Percentiles rank a stretch among this genome's conserved stretches.
phyloP scores from a whole-genome alignment of 2,797 vertebrate species.

The Orestias chungarensis region DNA sequence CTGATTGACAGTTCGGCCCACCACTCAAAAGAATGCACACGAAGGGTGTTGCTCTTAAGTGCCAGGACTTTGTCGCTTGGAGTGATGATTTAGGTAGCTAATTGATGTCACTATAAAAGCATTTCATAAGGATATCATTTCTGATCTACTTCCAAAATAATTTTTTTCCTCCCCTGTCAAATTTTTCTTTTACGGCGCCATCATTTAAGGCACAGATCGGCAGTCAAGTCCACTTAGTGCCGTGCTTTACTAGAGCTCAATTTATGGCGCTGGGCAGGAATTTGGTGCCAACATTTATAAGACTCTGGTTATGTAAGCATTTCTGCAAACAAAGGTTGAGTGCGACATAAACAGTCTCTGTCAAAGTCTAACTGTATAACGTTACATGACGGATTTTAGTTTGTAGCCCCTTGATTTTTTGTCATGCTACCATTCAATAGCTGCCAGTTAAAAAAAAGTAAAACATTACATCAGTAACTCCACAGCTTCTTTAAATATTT shows the following conservation, averaged over 20 bases:
- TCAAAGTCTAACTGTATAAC: constrained; percentile 51
- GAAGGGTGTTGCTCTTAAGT: constrained; percentile 32
- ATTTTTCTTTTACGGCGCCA: constrained; percentile 35
- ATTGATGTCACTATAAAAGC: constrained; percentile 59
- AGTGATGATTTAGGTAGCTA: constrained; percentile 58
- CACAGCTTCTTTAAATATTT: neutral
- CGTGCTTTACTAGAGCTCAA: constrained; percentile 1
- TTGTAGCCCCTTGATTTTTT: constrained; percentile 47
- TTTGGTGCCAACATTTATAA: constrained; percentile 45
- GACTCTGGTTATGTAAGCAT: constrained; percentile 56
- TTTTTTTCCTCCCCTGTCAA: constrained; percentile 45
- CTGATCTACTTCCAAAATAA: constrained; percentile 15
- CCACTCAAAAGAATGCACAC: constrained; percentile 78
- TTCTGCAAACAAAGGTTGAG: constrained; percentile 35
- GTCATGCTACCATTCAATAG: constrained; percentile 40
- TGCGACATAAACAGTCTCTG: constrained; percentile 49
- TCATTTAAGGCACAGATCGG: constrained; percentile 36
- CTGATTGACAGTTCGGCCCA: constrained; percentile 84
- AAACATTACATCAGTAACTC: constrained; percentile 11
- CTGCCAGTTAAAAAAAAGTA: neutral
- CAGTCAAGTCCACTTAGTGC: constrained; percentile 29
- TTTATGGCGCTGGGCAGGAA: constrained; percentile 42
- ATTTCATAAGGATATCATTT: constrained; percentile 41
- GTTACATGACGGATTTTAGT: constrained; percentile 54
- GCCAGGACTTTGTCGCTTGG: constrained; percentile 57